phyloP scores from a whole-genome alignment of 2,888 invertebrate species.

The Seladonia tumulorum region DNA sequence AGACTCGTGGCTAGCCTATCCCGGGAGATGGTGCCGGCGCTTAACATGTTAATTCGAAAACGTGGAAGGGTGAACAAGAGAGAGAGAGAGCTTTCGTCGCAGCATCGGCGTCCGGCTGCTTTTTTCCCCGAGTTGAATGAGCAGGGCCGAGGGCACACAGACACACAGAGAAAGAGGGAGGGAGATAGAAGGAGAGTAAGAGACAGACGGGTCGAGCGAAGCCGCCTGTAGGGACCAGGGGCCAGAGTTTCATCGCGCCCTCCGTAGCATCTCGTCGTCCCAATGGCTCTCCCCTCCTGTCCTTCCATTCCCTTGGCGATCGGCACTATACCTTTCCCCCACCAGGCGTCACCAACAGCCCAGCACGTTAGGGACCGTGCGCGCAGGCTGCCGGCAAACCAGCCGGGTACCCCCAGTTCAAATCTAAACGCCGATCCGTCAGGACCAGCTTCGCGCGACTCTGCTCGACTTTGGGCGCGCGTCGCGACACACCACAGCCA shows the following conservation, averaged over 20 bases:
- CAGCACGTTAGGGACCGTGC: conserved; percentile 44
- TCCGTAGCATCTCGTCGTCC: conserved; percentile 39
- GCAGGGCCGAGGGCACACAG: background rate
- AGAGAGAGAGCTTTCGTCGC: conserved; percentile 22
- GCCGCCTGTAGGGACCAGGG: conserved; percentile 48
- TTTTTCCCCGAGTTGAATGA: conserved; percentile 41
- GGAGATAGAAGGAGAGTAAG: background rate
- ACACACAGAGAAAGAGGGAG: background rate
- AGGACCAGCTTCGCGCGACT: conserved; percentile 38
- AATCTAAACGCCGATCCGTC: conserved; percentile 59
- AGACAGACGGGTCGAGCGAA: background rate
- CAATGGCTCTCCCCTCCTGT: conserved; percentile 15
- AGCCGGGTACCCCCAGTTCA: conserved; percentile 58
- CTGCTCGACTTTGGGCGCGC: conserved; percentile 60
- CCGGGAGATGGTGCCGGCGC: background rate
- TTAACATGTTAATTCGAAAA: conserved; percentile 9
- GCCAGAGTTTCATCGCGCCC: conserved; percentile 57
- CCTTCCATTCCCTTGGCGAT: conserved; percentile 37
- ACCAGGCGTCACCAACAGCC: conserved; percentile 38
- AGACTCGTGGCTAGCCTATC: background rate
- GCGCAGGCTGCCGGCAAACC: conserved; percentile 26
- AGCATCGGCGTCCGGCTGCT: conserved; percentile 29
- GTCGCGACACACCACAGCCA: conserved; percentile 49
- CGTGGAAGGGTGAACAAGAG: conserved; percentile 7
- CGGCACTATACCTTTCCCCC: conserved; percentile 45